Percentiles rank a stretch among this genome's conserved stretches.
phyloP scores from a whole-genome alignment of 2,113 vertebrate genomes.

The Chaetorhynchus papuensis region DNA sequence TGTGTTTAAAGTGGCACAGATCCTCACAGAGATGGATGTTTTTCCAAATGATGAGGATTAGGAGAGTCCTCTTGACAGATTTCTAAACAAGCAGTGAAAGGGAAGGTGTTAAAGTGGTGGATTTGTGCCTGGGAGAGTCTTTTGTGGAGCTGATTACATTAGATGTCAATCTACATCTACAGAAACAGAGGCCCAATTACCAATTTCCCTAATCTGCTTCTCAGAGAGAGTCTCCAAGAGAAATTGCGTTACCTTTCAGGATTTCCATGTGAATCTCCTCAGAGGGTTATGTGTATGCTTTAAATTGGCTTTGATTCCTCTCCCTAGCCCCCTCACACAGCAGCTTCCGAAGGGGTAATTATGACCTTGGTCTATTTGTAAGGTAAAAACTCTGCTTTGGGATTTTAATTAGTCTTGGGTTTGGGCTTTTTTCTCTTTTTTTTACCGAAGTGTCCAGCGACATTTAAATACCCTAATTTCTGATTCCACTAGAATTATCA shows the following conservation, averaged over 20 bases:
- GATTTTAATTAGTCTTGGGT: background rate
- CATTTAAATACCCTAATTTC: background rate
- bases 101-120: background rate
- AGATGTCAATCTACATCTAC: background rate
- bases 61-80: background rate
- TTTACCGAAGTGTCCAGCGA: background rate
- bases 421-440: background rate
- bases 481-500: background rate
- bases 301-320: background rate
- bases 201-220: background rate
- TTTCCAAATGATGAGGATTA: background rate
- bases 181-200: background rate
- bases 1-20: background rate
- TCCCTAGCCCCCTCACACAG: background rate
- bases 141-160: background rate
- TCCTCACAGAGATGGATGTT: accelerated
- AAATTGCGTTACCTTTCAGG: background rate
- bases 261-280: background rate
- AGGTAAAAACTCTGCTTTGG: background rate
- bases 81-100: background rate
- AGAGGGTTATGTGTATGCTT: background rate
- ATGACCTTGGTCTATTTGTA: background rate
- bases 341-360: background rate
- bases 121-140: background rate
- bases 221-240: background rate